Evolutionary conservation across 2,888 invertebrate genomes (phyloP).

Genomic region (Bedellia somnulentella): DNA sequence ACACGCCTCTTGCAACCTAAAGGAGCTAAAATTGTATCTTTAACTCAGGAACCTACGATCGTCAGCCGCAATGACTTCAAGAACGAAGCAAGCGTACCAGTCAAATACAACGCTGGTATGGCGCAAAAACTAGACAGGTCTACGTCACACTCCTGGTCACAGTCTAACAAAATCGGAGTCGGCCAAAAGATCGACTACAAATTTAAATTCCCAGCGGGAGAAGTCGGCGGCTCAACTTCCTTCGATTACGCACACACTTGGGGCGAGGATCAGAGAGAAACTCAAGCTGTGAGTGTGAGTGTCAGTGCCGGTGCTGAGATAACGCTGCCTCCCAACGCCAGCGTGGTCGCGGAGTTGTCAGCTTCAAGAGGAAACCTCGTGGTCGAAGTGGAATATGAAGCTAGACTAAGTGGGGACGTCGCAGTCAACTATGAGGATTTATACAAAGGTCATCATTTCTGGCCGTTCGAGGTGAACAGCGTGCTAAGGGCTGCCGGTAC

Average conservation of each 20-base stretch:
- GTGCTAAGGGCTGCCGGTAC: conserved; percentile 12
- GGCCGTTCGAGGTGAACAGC: conserved; percentile 11
- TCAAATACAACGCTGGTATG: conserved; percentile 15
- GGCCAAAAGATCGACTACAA: conserved; percentile 14
- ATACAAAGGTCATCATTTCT: conserved; percentile 16
- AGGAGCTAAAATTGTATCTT: conserved; percentile 12
- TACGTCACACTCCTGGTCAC: conserved; percentile 15
- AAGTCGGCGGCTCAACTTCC: conserved; percentile 8
- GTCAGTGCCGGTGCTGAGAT: not conserved
- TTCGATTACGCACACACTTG: conserved; percentile 12
- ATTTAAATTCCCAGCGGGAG: conserved; percentile 12
- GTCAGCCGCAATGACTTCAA: conserved; percentile 13
- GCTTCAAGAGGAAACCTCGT: conserved; percentile 15
- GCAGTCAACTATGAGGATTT: conserved; percentile 13
- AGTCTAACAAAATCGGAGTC: conserved; percentile 12
- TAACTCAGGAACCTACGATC: conserved; percentile 12
- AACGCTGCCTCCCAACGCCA: not conserved
- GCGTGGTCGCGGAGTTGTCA: not conserved
- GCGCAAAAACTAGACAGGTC: conserved; percentile 15
- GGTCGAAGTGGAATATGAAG: conserved; percentile 16
- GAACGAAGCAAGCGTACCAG: conserved; percentile 14
- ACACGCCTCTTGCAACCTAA: conserved; percentile 16
- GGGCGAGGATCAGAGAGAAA: conserved; percentile 1
- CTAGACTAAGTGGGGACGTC: conserved; percentile 12
- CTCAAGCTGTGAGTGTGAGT: conserved; percentile 1